Base-by-base conservation (phyloP, 2,888 invertebrate species). In the Mesorhabditis belari region DNA sequence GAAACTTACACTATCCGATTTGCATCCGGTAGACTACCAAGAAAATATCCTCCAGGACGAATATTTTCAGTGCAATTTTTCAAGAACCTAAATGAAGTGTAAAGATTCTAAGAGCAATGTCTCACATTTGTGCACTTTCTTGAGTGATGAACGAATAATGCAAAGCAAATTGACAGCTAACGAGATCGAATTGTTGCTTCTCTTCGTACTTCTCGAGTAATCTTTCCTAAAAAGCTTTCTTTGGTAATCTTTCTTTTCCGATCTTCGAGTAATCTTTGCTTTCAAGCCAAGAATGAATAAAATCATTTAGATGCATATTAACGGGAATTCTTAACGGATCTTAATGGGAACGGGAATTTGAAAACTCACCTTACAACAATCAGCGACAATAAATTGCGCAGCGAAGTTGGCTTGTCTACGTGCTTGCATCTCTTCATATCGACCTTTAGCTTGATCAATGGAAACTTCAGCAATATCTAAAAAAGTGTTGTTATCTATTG, bases 151-250 rank as follows among this genome's bases (percentile, higher is more conserved):
- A 95, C 4, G 80, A 73, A 60, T 99, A 99, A 84, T 99, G 98
- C 81, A 98, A 89, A 24, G 94, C 91, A 86, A 99, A 99, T 83
- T 99, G 98, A 81, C 94, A 94, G 81, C 93, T 94, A 1, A 91
- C 91, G 50, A 98, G 80, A 82, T 98, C 91, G 77, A 96, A 87
- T 75, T 65, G 69, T 5, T 26, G n/a, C 1, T 28, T 19, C 26
- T 64, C 61, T 5, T 49, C 54, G 29, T 57, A 56, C 2, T 51
- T 5, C 0, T 19, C 27, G 6, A 27, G 26, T 12, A 64, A 29
- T 24, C 58, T 58, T 9, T 27, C 55, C 64, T 64, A 25, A 49
- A 55, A 58, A 58, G 21, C 17, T 17, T 29, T n/a, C 55, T 55
- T 23, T 23, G 28, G 21, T 23, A 56, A 2, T 3, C 1, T 5